A percentile compares a stretch with the other conserved stretches of the same genome.
phyloP scores from a whole-genome alignment of 2,888 invertebrate species.

The Eurytoma californica region DNA sequence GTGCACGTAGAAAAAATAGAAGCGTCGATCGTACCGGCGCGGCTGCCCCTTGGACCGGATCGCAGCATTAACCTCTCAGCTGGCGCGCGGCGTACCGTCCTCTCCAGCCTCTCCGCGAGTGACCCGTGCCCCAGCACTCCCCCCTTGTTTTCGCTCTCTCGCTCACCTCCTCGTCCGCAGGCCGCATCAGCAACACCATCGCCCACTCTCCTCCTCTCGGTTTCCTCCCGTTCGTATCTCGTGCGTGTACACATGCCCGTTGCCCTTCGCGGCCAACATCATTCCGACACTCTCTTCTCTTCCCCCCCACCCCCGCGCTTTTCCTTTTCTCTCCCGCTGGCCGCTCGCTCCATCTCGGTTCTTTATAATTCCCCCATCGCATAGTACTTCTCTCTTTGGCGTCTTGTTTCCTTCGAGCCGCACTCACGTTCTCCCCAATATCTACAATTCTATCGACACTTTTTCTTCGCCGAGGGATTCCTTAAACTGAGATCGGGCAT shows the following conservation, averaged over 20 bases:
- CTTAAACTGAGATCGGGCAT: constrained; percentile 54
- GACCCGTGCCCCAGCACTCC: constrained; percentile 48
- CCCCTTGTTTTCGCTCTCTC: constrained; percentile 40
- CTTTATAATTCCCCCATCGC: constrained; percentile 34
- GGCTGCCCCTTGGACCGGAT: constrained; percentile 72
- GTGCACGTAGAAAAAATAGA: not conserved
- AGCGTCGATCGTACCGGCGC: constrained; percentile 47
- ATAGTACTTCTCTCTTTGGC: not conserved
- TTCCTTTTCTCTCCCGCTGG: constrained; percentile 8
- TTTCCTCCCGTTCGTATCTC: constrained; percentile 9
- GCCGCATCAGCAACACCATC: constrained; percentile 52
- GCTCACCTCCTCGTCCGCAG: constrained; percentile 9
- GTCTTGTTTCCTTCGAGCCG: constrained; percentile 9
- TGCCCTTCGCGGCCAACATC: constrained; percentile 55
- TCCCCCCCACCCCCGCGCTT: constrained; percentile 13
- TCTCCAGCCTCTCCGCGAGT: constrained; percentile 49
- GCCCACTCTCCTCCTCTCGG: constrained; percentile 47
- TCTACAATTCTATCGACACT: constrained; percentile 51
- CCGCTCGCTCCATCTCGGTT: constrained; percentile 18
- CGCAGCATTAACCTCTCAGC: constrained; percentile 71
- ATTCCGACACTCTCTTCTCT: constrained; percentile 41
- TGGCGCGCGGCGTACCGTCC: constrained; percentile 63
- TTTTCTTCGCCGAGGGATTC: constrained; percentile 43
- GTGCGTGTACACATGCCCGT: constrained; percentile 35
- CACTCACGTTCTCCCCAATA: constrained; percentile 25